phyloP scores from a whole-genome alignment of 2,797 vertebrate species.

The Gymnothorax reevesii region DNA sequence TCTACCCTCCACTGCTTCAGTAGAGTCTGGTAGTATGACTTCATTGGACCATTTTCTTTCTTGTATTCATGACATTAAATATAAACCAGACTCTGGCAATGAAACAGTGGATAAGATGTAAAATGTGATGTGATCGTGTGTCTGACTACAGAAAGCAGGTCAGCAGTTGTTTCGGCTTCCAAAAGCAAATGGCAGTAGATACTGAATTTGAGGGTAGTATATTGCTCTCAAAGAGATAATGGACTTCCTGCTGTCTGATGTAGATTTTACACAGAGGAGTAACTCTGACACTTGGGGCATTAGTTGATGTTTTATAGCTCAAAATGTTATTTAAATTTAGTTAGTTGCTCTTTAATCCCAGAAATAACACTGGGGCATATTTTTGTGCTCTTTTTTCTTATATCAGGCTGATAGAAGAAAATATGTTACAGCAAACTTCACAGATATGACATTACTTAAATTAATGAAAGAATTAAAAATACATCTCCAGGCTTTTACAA shows the following conservation, averaged over 20 bases:
- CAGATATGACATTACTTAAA: constrained; percentile 2
- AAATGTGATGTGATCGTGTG: neutral
- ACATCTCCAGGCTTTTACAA: constrained; percentile 16
- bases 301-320: constrained; percentile 53
- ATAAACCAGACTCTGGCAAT: constrained; percentile 11
- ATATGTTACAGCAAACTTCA: constrained; percentile 17
- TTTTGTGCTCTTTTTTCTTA: neutral
- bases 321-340: constrained; percentile 17
- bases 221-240: constrained; percentile 62
- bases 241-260: constrained; percentile 84
- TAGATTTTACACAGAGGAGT: constrained; percentile 88
- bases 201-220: constrained; percentile 54
- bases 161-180: constrained; percentile 43
- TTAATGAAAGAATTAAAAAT: constrained; percentile 27
- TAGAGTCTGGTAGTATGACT: neutral
- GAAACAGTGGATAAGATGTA: constrained; percentile 14
- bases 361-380: neutral
- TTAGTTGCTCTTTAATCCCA: constrained; percentile 4
- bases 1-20: neutral
- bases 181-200: constrained; percentile 60
- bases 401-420: neutral
- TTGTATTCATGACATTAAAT: neutral
- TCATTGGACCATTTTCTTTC: constrained; percentile 4
- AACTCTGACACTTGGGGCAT: constrained; percentile 88
- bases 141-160: neutral